Evolutionary conservation across 2,113 vertebrate genomes (phyloP).

Genomic region (Gnathonemus longibarbis): DNA sequence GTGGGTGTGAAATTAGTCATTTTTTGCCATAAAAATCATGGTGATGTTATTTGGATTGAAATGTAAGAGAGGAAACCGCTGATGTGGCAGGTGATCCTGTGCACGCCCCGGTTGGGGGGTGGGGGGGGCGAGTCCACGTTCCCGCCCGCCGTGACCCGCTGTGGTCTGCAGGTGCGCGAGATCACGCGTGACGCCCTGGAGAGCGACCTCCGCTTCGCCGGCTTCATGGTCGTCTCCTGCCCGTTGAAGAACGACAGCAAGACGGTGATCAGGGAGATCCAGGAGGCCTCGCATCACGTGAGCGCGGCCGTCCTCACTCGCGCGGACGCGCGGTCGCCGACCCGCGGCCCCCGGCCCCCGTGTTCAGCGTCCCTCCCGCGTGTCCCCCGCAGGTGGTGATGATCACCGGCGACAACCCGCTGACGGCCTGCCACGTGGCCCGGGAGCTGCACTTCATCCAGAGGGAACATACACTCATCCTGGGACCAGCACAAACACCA

Average conservation of each 20-base stretch:
- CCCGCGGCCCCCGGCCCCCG: background rate
- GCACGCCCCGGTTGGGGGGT: background rate
- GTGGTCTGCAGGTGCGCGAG: conserved; percentile 68
- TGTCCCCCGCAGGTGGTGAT: conserved; percentile 76
- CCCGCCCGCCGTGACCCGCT: background rate
- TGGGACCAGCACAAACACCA: conserved; percentile 56
- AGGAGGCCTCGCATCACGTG: conserved; percentile 87
- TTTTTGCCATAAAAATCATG: background rate
- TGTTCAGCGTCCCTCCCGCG: background rate
- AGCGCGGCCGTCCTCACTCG: conserved; percentile 25
- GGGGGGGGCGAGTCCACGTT: background rate
- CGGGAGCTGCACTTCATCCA: conserved; percentile 86
- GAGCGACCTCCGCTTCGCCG: conserved; percentile 76
- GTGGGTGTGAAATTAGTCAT: background rate
- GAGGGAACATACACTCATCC: conserved; percentile 72
- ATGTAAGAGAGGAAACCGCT: background rate
- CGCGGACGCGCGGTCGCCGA: background rate
- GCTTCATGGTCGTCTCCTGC: conserved; percentile 93
- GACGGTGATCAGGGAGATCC: conserved; percentile 85
- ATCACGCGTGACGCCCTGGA: conserved; percentile 77
- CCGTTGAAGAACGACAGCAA: conserved; percentile 90
- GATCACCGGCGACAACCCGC: conserved; percentile 93
- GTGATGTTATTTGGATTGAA: background rate
- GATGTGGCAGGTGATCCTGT: background rate
- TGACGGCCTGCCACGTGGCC: conserved; percentile 92